Evolutionary conservation across 2,888 invertebrate genomes (phyloP).

Genomic region (Drosophila dives): DNA sequence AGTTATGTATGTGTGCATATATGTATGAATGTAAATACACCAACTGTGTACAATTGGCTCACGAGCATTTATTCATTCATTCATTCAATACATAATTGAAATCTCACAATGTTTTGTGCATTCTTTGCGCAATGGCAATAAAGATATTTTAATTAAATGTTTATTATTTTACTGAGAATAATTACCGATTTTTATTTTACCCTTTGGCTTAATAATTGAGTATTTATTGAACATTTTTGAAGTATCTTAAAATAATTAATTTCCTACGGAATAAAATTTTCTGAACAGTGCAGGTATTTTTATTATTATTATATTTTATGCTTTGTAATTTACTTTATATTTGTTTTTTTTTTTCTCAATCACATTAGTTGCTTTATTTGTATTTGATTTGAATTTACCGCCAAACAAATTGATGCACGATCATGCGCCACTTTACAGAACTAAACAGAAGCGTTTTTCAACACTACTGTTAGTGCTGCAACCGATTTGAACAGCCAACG

Average conservation of each 20-base stretch:
- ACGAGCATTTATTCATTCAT: conserved; percentile 31
- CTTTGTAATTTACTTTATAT: not conserved
- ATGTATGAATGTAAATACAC: conserved; percentile 1
- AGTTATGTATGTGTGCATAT: not conserved
- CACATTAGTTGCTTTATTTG: not conserved
- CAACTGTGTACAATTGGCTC: conserved; percentile 35
- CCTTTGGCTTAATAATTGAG: not conserved
- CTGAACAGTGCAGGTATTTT: not conserved
- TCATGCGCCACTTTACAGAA: conserved; percentile 16
- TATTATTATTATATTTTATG: not conserved
- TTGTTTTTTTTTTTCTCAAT: not conserved
- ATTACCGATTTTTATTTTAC: too few relatives aligned
- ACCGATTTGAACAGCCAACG: not conserved
- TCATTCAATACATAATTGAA: conserved; percentile 52
- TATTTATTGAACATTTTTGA: not conserved
- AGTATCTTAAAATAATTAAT: not conserved
- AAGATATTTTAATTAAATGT: not conserved
- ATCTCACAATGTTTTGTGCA: not conserved
- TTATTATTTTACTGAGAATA: not conserved
- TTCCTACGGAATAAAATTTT: not conserved
- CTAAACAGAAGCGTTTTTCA: conserved; percentile 12
- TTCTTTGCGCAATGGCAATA: not conserved
- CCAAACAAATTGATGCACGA: not conserved
- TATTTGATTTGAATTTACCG: conserved; percentile 23
- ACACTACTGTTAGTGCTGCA: conserved; percentile 40